Evolutionary conservation across 2,113 vertebrate genomes (phyloP).

Genomic region (Lepus europaeus): DNA sequence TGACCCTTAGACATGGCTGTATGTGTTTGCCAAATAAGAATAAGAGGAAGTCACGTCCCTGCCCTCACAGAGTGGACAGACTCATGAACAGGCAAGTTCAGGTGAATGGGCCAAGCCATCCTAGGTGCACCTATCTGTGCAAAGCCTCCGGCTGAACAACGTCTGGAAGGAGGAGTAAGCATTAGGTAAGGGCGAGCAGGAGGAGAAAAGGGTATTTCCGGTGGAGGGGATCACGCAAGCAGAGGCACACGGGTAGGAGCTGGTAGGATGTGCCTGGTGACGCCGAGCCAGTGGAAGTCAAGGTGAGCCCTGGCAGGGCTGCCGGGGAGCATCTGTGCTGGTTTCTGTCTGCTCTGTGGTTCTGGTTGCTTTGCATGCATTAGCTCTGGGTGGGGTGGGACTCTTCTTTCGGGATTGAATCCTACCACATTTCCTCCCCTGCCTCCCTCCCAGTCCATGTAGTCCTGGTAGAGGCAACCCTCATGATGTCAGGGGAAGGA

Average conservation of each 20-base stretch:
- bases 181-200: neutral
- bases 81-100: conserved; percentile 32
- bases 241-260: neutral
- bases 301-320: neutral
- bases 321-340: neutral
- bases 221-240: neutral
- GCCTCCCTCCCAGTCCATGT: neutral
- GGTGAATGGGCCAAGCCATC: neutral
- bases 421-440: neutral
- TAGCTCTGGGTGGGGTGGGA: neutral
- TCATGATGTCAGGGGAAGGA: neutral
- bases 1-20: neutral
- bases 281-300: neutral
- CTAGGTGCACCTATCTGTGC: neutral
- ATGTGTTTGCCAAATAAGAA: conserved; percentile 56
- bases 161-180: neutral
- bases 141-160: neutral
- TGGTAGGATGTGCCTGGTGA: neutral
- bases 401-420: neutral
- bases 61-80: neutral
- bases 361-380: neutral
- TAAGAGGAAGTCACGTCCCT: neutral
- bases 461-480: neutral
- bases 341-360: neutral
- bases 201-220: neutral